A percentile compares a stretch with the other conserved stretches of the same genome.
These are phyloP conservation scores for Sebastes trivittatus DNA, from an alignment of 2,797 vertebrate species.

Conservation along the genomic window DNA sequence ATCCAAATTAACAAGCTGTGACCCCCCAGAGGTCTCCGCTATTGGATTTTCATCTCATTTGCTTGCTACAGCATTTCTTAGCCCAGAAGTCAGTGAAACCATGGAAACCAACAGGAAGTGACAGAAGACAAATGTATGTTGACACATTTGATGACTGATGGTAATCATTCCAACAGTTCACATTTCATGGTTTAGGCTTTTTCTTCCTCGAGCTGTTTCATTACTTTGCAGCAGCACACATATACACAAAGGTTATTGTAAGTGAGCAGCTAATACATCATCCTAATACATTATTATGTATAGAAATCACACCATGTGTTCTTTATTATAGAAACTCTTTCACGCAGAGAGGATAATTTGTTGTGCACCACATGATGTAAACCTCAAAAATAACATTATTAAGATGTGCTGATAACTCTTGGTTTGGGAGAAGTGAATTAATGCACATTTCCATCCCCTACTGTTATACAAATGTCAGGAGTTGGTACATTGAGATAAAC, in stretches of 20 bases:
- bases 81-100: neutral
- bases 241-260: neutral
- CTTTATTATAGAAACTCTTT: neutral
- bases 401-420: no score
- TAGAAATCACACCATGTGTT: neutral
- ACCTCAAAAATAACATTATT: neutral
- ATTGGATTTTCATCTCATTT: slow-evolving; percentile 57
- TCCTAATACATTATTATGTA: neutral
- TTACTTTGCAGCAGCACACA: neutral
- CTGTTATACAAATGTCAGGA: no score
- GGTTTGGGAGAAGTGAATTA: neutral
- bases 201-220: neutral
- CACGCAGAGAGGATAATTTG: neutral
- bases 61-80: slow-evolving; percentile 30
- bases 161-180: slow-evolving; percentile 33
- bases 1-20: slow-evolving; percentile 23
- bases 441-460: neutral
- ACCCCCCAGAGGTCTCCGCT: slow-evolving; percentile 3
- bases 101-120: slow-evolving; percentile 27
- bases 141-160: slow-evolving; percentile 38
- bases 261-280: neutral
- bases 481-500: no score
- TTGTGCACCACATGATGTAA: neutral
- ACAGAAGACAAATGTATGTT: slow-evolving; percentile 47
- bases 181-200: slow-evolving; percentile 9